Evolutionary conservation across 2,888 invertebrate genomes (phyloP), one percentile per base, ranked within the genome.

Genomic region (Papilio elwesi): DNA sequence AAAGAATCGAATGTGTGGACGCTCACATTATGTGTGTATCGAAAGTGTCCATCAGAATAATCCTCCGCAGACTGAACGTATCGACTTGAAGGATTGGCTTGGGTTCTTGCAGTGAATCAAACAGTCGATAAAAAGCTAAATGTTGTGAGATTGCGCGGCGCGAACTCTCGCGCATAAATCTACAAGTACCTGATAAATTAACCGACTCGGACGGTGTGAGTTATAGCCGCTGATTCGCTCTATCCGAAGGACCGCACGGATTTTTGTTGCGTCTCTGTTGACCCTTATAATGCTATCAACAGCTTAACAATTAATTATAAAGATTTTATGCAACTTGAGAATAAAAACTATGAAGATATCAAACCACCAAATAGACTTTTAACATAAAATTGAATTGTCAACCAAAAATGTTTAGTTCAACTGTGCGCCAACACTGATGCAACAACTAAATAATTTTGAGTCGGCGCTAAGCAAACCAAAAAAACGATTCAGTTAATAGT

Each of bases 101-200:
- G 82, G 81, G 81, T 79, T 76, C 75, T 75, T 74, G 76, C 88
- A 87, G 82, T 91, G 91, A 90, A 91, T 91, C 91, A 91, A 90
- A 83, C 83, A 89, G 90, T 91, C 91, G 92, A 92, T 92, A 92
- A 92, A 93, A 93, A 92, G 91, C 90, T 92, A 93, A 93, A 93
- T 92, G 92, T 90, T 90, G 91, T 87, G 89, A 92, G 93, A 93
- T 93, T 89, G 89, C 85, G 79, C 75, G 81, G 84, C 78, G 85
- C 83, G 86, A 86, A 88, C 87, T 87, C 86, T 83, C 82, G 90
- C 87, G 90, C 89, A 90, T 90, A 90, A 90, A 92, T 91, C 90
- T 89, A 90, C 90, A 86, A 85, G 76, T 82, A 84, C 78, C 90
- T 92, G 93, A 92, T 93, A 93, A 92, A 92, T 92, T 92, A 91